Percentiles rank a stretch among this genome's conserved stretches.
Conservation (phyloP, 2,888 invertebrate species). For the Matsumyia berberina region DNA sequence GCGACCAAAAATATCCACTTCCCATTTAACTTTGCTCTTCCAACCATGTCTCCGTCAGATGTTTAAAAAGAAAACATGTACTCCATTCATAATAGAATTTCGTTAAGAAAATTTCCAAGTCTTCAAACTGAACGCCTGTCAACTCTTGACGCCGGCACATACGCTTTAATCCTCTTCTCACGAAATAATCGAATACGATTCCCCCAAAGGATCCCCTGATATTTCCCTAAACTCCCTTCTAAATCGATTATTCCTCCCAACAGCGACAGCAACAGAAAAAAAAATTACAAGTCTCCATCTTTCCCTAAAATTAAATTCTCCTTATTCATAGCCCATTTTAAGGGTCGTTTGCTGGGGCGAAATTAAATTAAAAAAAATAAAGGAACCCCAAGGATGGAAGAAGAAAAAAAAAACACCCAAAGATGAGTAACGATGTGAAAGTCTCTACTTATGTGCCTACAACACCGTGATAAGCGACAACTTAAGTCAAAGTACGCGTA, state of each 20-base stretch:
- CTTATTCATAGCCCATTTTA: constrained; percentile 72
- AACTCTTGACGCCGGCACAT: constrained; percentile 9
- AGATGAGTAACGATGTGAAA: constrained; percentile 74
- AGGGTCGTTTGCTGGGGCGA: constrained; percentile 59
- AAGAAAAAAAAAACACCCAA: constrained; percentile 44
- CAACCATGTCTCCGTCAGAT: neutral
- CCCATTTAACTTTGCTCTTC: neutral
- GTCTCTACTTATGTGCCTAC: constrained; percentile 73
- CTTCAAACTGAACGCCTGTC: constrained; percentile 30
- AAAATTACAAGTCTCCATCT: constrained; percentile 34
- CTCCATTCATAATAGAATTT: neutral
- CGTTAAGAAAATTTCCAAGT: neutral
- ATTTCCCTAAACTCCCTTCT: constrained; percentile 39
- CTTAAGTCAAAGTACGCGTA: constrained; percentile 69
- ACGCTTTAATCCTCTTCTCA: constrained; percentile 7
- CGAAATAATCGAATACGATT: constrained; percentile 41
- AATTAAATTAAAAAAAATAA: constrained; percentile 64
- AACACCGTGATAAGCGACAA: constrained; percentile 75
- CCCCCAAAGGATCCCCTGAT: neutral
- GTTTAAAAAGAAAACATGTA: neutral
- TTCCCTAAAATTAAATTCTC: constrained; percentile 72
- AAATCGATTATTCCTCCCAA: constrained; percentile 53
- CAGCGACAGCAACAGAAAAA: neutral
- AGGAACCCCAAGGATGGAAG: neutral
- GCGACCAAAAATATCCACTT: no score